Evolutionary conservation across 2,888 invertebrate species (phyloP), one percentile per base, ranked within the genome.

Genomic region (Drosophila recens): DNA sequence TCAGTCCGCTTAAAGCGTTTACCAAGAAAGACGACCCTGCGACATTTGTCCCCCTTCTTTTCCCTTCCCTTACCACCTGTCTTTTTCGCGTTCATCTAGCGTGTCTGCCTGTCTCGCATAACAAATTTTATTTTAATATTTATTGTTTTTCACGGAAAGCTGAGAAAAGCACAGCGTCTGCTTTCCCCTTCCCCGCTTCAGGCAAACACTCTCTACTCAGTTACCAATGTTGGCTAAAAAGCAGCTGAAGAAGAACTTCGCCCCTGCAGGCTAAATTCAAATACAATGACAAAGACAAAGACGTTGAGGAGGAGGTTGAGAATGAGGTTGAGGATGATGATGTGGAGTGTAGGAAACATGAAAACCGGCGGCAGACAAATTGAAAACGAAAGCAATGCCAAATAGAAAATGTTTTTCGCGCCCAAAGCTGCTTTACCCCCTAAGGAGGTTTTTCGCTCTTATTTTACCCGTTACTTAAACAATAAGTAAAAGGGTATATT

Each of bases 381-480:
- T 85, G 88, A 85, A 85, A 85, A 85, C 84, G 87, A 85, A 85
- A 85, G 84, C 88, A 88, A 85, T 88, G 86, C 80, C 81, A 86
- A 88, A 85, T 85, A 85, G 84, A 86, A 85, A 79, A 86, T 85
- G 83, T 86, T 83, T 75, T 75, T 67, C 75, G 71, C 80, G 72
- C 73, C 79, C 65, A 65, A 30, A 36, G 64, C 51, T 34, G 27
- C 51, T 46, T 42, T 40, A 23, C 33, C 8, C 53, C 66, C 43
- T 30, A 15, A 52, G 51, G 52, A 46, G 20, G 33, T 51, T 34
- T 36, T n/a, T 23, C 34, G 13, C 40, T 38, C 9, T 17, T 36
- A n/a, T 4, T 10, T 5, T 27, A 27, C 27, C 48, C 33, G 6
- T n/a, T 15, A 8, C 6, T 6, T 27, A 27, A 27, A 27, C 4